These are phyloP conservation scores for Trissolcus basalis DNA, from an alignment of 1,140 invertebrate species.

Conservation along the genomic window DNA sequence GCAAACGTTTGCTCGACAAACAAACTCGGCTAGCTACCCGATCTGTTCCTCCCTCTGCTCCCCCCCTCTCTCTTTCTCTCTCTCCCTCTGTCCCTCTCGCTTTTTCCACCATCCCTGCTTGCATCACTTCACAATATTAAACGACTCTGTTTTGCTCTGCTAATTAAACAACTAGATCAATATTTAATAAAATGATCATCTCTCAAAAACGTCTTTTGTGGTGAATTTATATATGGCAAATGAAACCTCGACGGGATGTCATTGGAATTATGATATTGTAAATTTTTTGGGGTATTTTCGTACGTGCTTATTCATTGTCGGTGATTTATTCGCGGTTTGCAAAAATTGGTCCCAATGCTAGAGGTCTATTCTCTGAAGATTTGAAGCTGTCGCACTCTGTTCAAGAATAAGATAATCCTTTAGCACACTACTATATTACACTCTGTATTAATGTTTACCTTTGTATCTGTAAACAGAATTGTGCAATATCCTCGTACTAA, in stretches of 20 bases:
- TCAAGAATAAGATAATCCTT: constrained; percentile 75
- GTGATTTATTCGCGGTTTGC: background rate
- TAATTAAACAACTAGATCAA: constrained; percentile 33
- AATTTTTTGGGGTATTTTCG: too few relatives aligned
- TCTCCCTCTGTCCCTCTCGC: constrained; percentile 6
- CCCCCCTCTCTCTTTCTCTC: constrained; percentile 49
- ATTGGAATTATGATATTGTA: too few relatives aligned
- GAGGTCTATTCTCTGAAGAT: constrained; percentile 40
- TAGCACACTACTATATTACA: constrained; percentile 63
- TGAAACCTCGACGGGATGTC: too few relatives aligned
- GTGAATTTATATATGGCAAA: too few relatives aligned
- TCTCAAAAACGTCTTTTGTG: constrained; percentile 1
- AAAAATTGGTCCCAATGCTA: constrained; percentile 7
- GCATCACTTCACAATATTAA: constrained; percentile 33
- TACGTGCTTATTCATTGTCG: background rate
- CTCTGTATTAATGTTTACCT: constrained; percentile 74
- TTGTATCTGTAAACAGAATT: constrained; percentile 74
- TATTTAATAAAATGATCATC: constrained; percentile 19
- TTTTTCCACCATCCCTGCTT: constrained; percentile 50
- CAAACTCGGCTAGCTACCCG: constrained; percentile 70
- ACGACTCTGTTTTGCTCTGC: constrained; percentile 23
- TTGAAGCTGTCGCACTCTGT: constrained; percentile 56
- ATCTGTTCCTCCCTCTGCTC: constrained; percentile 37
- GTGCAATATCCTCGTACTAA: constrained; percentile 61
- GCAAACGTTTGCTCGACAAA: constrained; percentile 77